These are phyloP conservation scores for Lepidochitona cinerea DNA, from an alignment of 2,888 invertebrate species.

Conservation along the genomic window DNA sequence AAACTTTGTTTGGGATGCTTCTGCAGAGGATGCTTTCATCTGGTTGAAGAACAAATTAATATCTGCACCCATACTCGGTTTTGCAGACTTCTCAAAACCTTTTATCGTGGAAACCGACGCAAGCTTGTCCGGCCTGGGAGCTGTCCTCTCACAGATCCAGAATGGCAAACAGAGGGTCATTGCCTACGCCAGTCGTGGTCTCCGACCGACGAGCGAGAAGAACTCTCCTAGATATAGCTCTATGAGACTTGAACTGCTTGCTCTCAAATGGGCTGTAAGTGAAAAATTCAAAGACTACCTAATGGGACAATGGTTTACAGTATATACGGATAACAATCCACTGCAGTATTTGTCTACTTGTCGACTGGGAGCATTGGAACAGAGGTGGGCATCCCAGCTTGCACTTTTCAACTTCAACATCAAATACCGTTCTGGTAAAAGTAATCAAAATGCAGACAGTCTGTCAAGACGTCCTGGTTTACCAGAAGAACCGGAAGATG, in stretches of 20 bases:
- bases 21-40: slow-evolving; percentile 22
- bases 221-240: slow-evolving; percentile 26
- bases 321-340: slow-evolving; percentile 27
- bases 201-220: slow-evolving; percentile 20
- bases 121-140: no score
- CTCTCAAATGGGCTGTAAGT: slow-evolving; percentile 32
- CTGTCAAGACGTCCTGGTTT: slow-evolving; percentile 15
- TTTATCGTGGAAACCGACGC: no score
- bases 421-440: slow-evolving; percentile 15
- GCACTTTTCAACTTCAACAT: slow-evolving; percentile 21
- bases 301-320: slow-evolving; percentile 15
- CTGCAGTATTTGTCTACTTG: slow-evolving; percentile 15
- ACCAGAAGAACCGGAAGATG: background rate
- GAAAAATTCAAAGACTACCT: slow-evolving; percentile 30
- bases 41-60: no score
- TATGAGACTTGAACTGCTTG: slow-evolving; percentile 30
- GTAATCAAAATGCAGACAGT: slow-evolving; percentile 22
- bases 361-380: slow-evolving; percentile 22
- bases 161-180: no score
- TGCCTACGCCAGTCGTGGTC: no score
- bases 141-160: no score
- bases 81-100: no score
- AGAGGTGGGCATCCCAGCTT: slow-evolving; percentile 26
- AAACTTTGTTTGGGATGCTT: slow-evolving; percentile 15
- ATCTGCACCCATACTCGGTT: no score